Evolutionary conservation across 1,140 invertebrate genomes (phyloP).

Genomic region (Physella acuta): DNA sequence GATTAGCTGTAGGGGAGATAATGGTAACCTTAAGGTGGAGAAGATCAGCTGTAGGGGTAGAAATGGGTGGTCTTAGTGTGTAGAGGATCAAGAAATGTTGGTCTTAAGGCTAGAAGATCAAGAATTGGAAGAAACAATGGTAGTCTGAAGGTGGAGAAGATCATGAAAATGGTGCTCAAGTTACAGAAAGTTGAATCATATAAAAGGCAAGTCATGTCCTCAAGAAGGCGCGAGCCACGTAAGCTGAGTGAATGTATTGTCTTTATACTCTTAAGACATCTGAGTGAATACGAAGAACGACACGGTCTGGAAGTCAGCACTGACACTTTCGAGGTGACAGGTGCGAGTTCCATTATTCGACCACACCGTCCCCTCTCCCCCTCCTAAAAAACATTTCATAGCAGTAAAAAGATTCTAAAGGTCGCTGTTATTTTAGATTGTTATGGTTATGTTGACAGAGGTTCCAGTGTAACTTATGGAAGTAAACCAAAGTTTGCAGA

Average conservation of each 20-base stretch:
- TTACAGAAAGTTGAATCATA: neutral
- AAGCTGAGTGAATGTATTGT: too few species aligned
- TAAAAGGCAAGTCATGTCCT: neutral
- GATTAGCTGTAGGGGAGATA: too few species aligned
- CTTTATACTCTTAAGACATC: too few species aligned
- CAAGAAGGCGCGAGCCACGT: neutral
- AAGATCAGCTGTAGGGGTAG: neutral
- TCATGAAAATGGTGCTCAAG: neutral
- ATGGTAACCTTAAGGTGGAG: too few species aligned
- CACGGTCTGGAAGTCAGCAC: too few species aligned
- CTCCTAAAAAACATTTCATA: neutral
- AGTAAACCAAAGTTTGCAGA: too few species aligned
- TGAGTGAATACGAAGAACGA: too few species aligned
- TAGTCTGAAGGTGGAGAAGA: too few species aligned
- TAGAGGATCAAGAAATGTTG: neutral
- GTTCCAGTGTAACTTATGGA: neutral
- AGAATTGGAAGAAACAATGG: too few species aligned
- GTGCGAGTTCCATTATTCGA: too few species aligned
- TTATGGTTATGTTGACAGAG: neutral
- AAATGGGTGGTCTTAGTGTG: neutral
- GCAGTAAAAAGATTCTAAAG: neutral
- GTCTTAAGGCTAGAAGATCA: neutral
- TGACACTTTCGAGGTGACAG: neutral
- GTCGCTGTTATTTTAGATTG: neutral
- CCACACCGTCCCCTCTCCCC: too few species aligned